A percentile compares a stretch with the other conserved stretches of the same genome.
Conservation (phyloP, 2,113 vertebrate genomes). For the Trachemys scripta region DNA sequence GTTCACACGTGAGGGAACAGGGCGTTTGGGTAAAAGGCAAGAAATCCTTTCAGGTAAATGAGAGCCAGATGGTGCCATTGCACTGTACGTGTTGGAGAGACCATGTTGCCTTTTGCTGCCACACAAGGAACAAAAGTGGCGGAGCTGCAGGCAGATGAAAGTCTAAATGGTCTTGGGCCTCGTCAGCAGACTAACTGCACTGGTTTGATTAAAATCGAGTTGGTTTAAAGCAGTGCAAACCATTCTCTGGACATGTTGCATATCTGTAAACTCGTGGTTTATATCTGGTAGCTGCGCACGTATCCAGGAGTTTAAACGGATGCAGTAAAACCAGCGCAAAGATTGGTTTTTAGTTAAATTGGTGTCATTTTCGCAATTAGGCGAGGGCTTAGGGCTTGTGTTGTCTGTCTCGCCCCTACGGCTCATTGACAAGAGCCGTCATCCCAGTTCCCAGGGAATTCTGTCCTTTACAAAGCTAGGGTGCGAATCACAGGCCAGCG, state of each 20-base stretch:
- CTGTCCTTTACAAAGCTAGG: background rate
- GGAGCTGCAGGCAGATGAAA: background rate
- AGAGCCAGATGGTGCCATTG: background rate
- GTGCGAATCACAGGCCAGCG: too few relatives aligned
- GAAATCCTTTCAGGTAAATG: background rate
- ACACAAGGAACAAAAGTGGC: background rate
- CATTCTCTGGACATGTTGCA: accelerated
- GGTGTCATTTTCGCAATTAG: background rate
- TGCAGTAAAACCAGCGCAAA: background rate
- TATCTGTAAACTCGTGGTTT: accelerated
- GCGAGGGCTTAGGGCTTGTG: background rate
- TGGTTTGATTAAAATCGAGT: background rate
- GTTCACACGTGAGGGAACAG: background rate
- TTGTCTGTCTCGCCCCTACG: background rate
- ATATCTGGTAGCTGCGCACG: background rate
- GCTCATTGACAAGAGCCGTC: background rate
- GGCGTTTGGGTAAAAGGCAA: background rate
- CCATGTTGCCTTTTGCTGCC: background rate
- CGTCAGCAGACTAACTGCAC: background rate
- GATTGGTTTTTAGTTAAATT: background rate
- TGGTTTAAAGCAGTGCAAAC: background rate
- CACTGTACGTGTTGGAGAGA: background rate
- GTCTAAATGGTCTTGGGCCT: background rate
- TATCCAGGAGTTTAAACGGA: background rate
- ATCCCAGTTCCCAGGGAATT: background rate